Conservation (phyloP, 2,113 vertebrate genomes). For the Echinops telfairi region DNA sequence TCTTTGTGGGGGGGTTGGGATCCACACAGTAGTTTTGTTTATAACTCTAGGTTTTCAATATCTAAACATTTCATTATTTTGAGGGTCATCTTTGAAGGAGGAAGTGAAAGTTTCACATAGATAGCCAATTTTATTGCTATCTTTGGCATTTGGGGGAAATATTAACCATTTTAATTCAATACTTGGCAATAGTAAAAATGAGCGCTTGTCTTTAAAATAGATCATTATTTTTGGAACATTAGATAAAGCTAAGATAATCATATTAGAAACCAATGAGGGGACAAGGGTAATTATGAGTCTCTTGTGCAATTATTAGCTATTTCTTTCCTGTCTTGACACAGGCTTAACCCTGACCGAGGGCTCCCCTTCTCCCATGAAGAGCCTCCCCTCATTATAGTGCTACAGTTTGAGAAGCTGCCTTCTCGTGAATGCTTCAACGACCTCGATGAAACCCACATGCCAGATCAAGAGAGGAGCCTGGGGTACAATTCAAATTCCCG, state of each 20-base stretch:
- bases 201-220: slow-evolving; percentile 28
- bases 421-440: slow-evolving; percentile 7
- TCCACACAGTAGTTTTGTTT: background rate
- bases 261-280: slow-evolving; percentile 33
- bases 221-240: slow-evolving; percentile 44
- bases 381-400: background rate
- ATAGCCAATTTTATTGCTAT: background rate
- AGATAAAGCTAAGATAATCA: background rate
- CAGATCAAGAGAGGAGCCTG: background rate
- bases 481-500: background rate
- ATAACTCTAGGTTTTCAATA: background rate
- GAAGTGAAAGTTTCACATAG: slow-evolving; percentile 14
- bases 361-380: background rate
- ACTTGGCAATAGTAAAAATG: slow-evolving; percentile 22
- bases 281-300: background rate
- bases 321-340: background rate
- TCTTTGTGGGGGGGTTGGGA: background rate
- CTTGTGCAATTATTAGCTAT: background rate
- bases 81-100: slow-evolving; percentile 23
- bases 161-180: background rate
- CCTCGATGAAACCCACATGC: background rate
- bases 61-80: background rate
- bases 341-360: background rate
- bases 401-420: background rate
- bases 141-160: background rate